Evolutionary conservation across 2,113 vertebrate genomes (phyloP), one percentile per base, ranked within the genome.

Genomic region (Lophochroa leadbeateri): DNA sequence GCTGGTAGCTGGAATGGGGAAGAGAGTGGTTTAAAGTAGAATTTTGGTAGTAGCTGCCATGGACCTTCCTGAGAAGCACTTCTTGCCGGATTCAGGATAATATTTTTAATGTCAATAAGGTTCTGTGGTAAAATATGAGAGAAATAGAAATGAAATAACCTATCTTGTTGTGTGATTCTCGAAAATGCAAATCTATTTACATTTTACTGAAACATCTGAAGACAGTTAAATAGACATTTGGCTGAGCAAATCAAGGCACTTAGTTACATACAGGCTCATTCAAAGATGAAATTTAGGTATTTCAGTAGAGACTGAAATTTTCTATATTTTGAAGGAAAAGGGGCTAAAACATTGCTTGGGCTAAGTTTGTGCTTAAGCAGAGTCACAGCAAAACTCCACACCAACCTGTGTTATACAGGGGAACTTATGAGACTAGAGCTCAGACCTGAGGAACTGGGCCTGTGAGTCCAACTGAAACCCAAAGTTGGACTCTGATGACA

Each of bases 341-440:
- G 20, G 61, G 3, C 24, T 57, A 74, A 81, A 27, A 57, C 8
- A 19, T 4, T 83, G 27, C 11, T 68, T 68, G 13, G 35, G 18
- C 16, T 70, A 80, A 77, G 65, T 76, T 7, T n/a, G 23, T 6
- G 7, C 12, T 72, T 86, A 43, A 72, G 21, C 12, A 76, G 13
- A 43, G 2, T 47, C 39, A 52, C 23, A 27, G 20, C 7, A 70
- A 43, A 72, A 64, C 27, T 76, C 6, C 18, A 16, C 11, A 37
- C 7, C 1, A 6, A 11, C 0, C 28, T 52, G 3, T 39, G 6
- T 17, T 72, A 55, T 0, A 1, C 7, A 37, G 44, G 11, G 8
- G 12, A 82, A 39, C 11, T 27, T 35, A 25, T 91, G 16, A 72
- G 7, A 23, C 17, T 7, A 33, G 43, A 43, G 19, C 4, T n/a